Evolutionary conservation across 2,113 vertebrate species (phyloP), one percentile per base, ranked within the genome.

Genomic region (Rana temporaria): DNA sequence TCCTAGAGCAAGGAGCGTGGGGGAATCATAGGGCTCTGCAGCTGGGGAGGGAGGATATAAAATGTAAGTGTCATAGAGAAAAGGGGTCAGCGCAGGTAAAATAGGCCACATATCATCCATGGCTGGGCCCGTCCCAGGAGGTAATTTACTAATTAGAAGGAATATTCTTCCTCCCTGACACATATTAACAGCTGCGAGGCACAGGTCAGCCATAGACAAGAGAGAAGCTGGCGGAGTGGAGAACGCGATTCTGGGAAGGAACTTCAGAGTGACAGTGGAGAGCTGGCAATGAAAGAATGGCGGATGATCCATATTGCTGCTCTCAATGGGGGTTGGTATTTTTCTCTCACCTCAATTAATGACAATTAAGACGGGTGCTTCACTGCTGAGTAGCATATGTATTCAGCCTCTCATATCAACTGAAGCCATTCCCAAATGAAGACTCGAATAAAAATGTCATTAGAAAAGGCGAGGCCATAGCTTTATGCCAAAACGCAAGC

Each of bases 81-180:
- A 12, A 24, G 53, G 42, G 42, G 42, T 48, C 42, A 48, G 12
- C 9, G 42, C 42, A 48, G 42, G 42, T 18, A 48, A 24, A 69
- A 69, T 24, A 53, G 14, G 38, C 67, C 12, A 8, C 24, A 12
- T 24, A 18, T 32, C 52, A 32, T 17, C 69, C 11, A 57, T 22
- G 26, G 69, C 4, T 55, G 70, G 70, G 53, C 11, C 22, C 11
- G 26, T 57, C 53, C 63, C 63, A 67, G 32, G 76, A 67, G 62
- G 63, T 56, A 15, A 32, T 78, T 67, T 67, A 67, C 62, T 78
- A 78, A 78, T 56, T 26, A 65, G 76, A 19, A n/a, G 24, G 24
- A 55, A 56, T 48, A 64, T 52, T 65, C 60, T 65, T 19, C 22
- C 24, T 12, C n/a, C 9, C 17, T 65, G 63, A 78, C 62, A 65